These are phyloP conservation scores for Champsocephalus esox DNA, from an alignment of 2,797 vertebrate genomes.

Conservation along the genomic window DNA sequence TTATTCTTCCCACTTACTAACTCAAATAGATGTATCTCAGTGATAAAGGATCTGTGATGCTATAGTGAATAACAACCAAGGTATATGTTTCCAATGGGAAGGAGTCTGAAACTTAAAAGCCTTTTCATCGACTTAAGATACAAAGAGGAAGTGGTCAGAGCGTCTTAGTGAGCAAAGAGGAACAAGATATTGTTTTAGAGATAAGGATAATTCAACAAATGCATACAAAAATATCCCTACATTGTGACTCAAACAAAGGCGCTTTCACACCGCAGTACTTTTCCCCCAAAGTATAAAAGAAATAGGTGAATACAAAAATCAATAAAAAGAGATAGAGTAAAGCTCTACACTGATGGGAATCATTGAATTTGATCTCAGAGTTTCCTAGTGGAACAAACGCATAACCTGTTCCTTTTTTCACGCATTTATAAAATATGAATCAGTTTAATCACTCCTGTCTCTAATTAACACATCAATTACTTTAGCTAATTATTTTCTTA, in stretches of 20 bases:
- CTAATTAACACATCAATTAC: conserved; percentile 18
- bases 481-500: not conserved
- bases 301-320: not conserved
- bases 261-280: no score
- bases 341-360: not conserved
- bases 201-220: not conserved
- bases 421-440: not conserved
- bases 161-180: not conserved
- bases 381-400: not conserved
- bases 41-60: not conserved
- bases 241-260: not conserved
- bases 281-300: not conserved
- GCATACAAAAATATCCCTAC: not conserved
- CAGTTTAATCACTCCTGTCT: conserved; percentile 8
- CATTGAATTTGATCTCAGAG: conserved; percentile 12
- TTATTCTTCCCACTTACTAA: not conserved
- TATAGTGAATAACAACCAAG: not conserved
- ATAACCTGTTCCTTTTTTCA: not conserved
- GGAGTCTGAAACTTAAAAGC: not conserved
- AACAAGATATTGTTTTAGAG: not conserved
- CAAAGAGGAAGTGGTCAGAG: not conserved
- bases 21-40: not conserved
- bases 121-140: not conserved
- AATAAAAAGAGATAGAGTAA: not conserved
- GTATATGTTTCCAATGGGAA: not conserved